phyloP scores from a whole-genome alignment of 1,140 invertebrate genomes.

The Pseudobourletiella spinata region DNA sequence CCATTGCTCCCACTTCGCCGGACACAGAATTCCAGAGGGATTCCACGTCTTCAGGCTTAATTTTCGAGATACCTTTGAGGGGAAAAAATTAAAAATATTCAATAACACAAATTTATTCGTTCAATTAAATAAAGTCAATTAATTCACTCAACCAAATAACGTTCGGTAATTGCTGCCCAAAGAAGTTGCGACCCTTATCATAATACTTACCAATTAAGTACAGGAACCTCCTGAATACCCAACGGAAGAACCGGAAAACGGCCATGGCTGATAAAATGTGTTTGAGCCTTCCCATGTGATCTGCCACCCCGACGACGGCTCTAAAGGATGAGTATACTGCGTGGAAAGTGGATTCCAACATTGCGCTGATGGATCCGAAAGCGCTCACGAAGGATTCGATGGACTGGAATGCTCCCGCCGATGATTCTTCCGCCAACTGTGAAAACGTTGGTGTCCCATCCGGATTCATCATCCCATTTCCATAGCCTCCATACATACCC shows the following conservation, averaged over 20 bases:
- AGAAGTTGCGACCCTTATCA: too few relatives aligned
- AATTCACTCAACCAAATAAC: too few relatives aligned
- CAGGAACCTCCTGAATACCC: slow-evolving; percentile 64
- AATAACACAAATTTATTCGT: too few relatives aligned
- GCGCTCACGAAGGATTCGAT: slow-evolving; percentile 87
- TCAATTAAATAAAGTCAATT: too few relatives aligned
- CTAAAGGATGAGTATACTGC: slow-evolving; percentile 89
- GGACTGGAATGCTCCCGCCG: slow-evolving; percentile 82
- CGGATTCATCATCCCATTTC: slow-evolving; percentile 36
- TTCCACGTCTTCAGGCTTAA: slow-evolving; percentile 33
- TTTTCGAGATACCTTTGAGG: slow-evolving; percentile 31
- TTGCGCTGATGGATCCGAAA: slow-evolving; percentile 86
- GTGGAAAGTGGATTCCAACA: slow-evolving; percentile 92
- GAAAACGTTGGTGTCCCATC: slow-evolving; percentile 60
- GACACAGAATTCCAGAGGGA: slow-evolving; percentile 21
- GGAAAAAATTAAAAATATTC: too few relatives aligned
- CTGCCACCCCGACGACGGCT: slow-evolving; percentile 87
- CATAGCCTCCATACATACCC: slow-evolving; percentile 38
- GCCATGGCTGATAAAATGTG: slow-evolving; percentile 78
- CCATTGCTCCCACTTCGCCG: slow-evolving; percentile 27
- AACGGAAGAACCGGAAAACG: slow-evolving; percentile 64
- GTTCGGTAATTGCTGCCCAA: too few relatives aligned
- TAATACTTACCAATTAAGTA: slow-evolving; percentile 52
- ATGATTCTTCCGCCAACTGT: slow-evolving; percentile 80
- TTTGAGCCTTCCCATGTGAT: slow-evolving; percentile 78